A percentile compares a stretch with the other conserved stretches of the same genome.
Conservation (phyloP, 2,888 invertebrate species). For the Amblyteles armatorius region DNA sequence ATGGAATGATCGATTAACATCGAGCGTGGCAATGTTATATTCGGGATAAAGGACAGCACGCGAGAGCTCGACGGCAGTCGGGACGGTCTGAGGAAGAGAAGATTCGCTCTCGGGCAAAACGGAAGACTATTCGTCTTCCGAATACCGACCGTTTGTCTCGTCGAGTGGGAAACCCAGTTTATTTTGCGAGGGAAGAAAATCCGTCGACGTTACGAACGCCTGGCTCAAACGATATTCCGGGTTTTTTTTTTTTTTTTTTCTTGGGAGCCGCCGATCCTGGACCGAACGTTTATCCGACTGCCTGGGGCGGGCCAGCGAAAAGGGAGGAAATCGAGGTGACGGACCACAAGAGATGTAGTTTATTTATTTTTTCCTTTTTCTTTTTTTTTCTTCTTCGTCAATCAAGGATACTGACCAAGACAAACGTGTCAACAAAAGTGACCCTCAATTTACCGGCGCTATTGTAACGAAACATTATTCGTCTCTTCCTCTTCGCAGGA, state of each 20-base stretch:
- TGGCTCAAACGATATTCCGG: conserved; percentile 44
- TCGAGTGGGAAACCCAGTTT: conserved; percentile 45
- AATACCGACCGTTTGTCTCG: conserved; percentile 57
- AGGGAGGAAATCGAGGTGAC: conserved; percentile 35
- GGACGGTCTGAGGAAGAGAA: conserved; percentile 1
- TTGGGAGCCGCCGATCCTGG: not conserved
- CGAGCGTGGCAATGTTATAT: conserved; percentile 13
- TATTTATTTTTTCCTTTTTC: conserved; percentile 9
- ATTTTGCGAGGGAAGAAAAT: conserved; percentile 41
- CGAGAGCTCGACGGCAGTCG: not conserved
- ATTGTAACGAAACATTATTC: conserved; percentile 32
- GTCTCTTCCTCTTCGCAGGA: conserved; percentile 6
- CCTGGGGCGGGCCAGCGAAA: conserved; percentile 7
- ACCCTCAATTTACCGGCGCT: conserved; percentile 45
- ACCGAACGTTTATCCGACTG: conserved; percentile 18
- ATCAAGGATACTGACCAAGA: conserved; percentile 43
- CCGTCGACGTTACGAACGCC: conserved; percentile 45
- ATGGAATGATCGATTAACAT: not conserved
- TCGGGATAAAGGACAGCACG: not conserved
- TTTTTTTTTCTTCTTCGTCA: conserved; percentile 24
- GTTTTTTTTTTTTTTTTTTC: conserved; percentile 44
- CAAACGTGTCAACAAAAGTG: conserved; percentile 21
- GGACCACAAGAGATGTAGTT: conserved; percentile 13
- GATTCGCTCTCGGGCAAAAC: conserved; percentile 19
- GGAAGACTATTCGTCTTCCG: conserved; percentile 49